Conservation (phyloP, 1,140 invertebrate genomes). For the Apis dorsata region DNA sequence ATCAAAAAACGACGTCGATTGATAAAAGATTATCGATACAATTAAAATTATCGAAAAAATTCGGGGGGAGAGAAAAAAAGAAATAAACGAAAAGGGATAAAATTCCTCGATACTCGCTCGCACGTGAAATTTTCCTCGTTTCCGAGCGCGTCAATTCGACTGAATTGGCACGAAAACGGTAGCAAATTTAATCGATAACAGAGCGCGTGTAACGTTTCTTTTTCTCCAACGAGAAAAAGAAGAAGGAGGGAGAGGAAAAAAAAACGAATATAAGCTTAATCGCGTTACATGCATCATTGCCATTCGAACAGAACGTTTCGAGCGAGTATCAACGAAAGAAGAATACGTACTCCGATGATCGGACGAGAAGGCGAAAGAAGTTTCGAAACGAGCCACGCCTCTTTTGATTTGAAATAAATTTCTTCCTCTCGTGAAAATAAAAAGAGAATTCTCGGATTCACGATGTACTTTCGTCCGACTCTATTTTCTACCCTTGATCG, state of each 20-base stretch:
- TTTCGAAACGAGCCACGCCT: slow-evolving; percentile 17
- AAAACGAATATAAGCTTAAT: not conserved
- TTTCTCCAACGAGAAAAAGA: not conserved
- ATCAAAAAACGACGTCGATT: not conserved
- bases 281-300: not conserved
- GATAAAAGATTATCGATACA: too few relatives aligned
- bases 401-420: slow-evolving; percentile 2
- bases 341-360: slow-evolving; percentile 34
- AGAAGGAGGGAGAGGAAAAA: not conserved
- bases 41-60: not conserved
- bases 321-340: not conserved
- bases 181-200: not conserved
- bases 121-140: not conserved
- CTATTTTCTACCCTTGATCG: slow-evolving; percentile 63
- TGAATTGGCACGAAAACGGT: not conserved
- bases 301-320: slow-evolving; percentile 24
- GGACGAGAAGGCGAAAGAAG: not conserved
- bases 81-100: not conserved
- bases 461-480: slow-evolving; percentile 51
- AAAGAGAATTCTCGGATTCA: slow-evolving; percentile 43
- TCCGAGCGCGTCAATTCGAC: not conserved
- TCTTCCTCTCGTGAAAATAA: not conserved
- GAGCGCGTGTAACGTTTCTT: not conserved
- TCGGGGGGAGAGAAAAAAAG: not conserved
- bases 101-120: not conserved